Conservation (phyloP, 2,888 invertebrate genomes). For the Cheilosia impressa region DNA sequence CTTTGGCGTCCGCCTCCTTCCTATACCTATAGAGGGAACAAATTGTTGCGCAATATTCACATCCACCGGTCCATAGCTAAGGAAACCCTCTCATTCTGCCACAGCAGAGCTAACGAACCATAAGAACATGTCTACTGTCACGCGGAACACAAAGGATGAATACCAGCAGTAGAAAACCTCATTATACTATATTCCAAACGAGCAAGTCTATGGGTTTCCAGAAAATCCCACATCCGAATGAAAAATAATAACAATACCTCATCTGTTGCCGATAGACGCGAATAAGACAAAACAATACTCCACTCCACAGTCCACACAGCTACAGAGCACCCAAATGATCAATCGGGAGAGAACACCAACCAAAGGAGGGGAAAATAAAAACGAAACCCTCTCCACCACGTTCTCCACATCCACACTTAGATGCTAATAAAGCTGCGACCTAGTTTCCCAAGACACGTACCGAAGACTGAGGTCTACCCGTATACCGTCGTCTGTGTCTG, state of each 20-base stretch:
- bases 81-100: slow-evolving; percentile 32
- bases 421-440: slow-evolving; percentile 75
- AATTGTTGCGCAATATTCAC: slow-evolving; percentile 52
- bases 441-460: slow-evolving; percentile 74
- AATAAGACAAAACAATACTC: slow-evolving; percentile 5
- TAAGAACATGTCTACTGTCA: slow-evolving; percentile 70
- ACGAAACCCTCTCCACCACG: slow-evolving; percentile 43
- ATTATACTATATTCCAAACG: slow-evolving; percentile 43
- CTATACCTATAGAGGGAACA: neutral
- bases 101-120: slow-evolving; percentile 44
- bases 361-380: slow-evolving; percentile 5
- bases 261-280: slow-evolving; percentile 47
- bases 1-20: slow-evolving; percentile 35
- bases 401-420: slow-evolving; percentile 68
- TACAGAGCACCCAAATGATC: slow-evolving; percentile 52
- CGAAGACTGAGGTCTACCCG: slow-evolving; percentile 52
- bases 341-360: slow-evolving; percentile 31
- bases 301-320: too few relatives aligned
- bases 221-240: slow-evolving; percentile 72
- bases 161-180: slow-evolving; percentile 44
- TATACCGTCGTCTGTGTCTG: slow-evolving; percentile 24
- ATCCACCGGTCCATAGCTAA: slow-evolving; percentile 13
- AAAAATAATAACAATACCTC: slow-evolving; percentile 67
- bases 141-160: slow-evolving; percentile 70
- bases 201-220: slow-evolving; percentile 54